Conservation (phyloP, 2,888 invertebrate genomes). For the Sesamia inferens region DNA sequence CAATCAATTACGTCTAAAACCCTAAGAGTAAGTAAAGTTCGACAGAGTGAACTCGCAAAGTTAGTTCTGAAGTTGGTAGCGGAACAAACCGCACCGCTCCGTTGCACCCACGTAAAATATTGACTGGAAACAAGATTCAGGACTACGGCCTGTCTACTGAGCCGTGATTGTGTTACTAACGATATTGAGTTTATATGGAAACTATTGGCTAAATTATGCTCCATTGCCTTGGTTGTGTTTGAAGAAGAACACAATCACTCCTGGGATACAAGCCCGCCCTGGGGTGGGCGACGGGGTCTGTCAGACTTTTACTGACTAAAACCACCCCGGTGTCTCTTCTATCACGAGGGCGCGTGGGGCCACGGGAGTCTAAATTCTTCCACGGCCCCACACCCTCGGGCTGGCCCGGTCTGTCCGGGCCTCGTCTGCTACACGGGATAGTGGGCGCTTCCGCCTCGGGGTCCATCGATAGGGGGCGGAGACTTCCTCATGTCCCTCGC, state of each 20-base stretch:
- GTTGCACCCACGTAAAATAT: slow-evolving; percentile 80
- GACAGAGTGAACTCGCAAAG: slow-evolving; percentile 30
- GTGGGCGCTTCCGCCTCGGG: too few species aligned
- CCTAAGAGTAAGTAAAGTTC: slow-evolving; percentile 43
- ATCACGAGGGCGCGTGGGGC: too few species aligned
- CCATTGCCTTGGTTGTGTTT: slow-evolving; percentile 1
- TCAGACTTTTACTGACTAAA: too few species aligned
- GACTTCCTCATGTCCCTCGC: too few species aligned
- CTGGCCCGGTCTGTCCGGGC: too few species aligned
- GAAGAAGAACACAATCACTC: neutral
- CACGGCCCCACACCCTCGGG: too few species aligned
- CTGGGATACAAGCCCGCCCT: too few species aligned
- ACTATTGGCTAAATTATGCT: slow-evolving; percentile 46
- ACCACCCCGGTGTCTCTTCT: too few species aligned
- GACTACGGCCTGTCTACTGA: slow-evolving; percentile 56
- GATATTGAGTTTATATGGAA: slow-evolving; percentile 37
- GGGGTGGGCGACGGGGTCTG: too few species aligned
- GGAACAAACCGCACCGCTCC: slow-evolving; percentile 67
- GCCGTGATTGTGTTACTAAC: slow-evolving; percentile 62
- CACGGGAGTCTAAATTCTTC: too few species aligned
- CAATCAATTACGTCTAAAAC: slow-evolving; percentile 57
- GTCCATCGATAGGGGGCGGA: too few species aligned
- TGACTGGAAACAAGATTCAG: slow-evolving; percentile 73
- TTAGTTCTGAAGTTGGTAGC: slow-evolving; percentile 58
- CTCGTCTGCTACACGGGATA: too few species aligned